Base-by-base conservation (phyloP, 2,888 invertebrate species). In the Ypsolopha scabrella region DNA sequence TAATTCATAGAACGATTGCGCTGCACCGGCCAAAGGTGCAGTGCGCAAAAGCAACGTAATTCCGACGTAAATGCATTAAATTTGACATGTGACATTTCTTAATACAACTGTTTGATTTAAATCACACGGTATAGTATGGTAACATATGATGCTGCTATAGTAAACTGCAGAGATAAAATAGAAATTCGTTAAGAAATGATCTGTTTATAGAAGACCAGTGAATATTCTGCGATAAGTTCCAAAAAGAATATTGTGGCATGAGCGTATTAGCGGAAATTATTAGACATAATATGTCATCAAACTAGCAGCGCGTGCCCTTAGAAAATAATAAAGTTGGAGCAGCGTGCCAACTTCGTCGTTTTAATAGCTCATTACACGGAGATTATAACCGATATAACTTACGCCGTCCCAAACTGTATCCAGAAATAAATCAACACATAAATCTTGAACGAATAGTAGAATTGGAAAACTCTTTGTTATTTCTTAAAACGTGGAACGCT, bases 31-130 rank as follows among this genome's bases (percentile, higher is more conserved):
- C 72, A 74, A 66, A 75, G 65, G 76, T 75, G 76, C 77, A 74
- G 75, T 80, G 78, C 72, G 77, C 79, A 77, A 76, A 74, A 72
- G 58, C 59, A 63, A 71, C 69, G 68, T 61, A 64, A 54, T 58
- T 57, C 59, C 57, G 62, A 75, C 68, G 68, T 70, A 70, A 72
- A 67, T 65, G 65, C 61, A 64, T 64, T 62, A 63, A 57, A 56
- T 63, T 60, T 57, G 63, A 61, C 65, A 67, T 66, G 63, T 68
- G 65, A 72, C 70, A 72, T 53, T 48, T 14, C 7, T 37, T 24
- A 10, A 33, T 34, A 10, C 45, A 35, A 45, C 45, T 45, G 45
- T 45, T 7, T 6, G 43, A 9, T 7, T 14, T 43, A 3, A 4
- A 24, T 24, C 24, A 24, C 4, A 24, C 24, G 24, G 24, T 24